These are phyloP conservation scores for Lepidurus packardi DNA, from an alignment of 1,140 invertebrate species.

Conservation along the genomic window DNA sequence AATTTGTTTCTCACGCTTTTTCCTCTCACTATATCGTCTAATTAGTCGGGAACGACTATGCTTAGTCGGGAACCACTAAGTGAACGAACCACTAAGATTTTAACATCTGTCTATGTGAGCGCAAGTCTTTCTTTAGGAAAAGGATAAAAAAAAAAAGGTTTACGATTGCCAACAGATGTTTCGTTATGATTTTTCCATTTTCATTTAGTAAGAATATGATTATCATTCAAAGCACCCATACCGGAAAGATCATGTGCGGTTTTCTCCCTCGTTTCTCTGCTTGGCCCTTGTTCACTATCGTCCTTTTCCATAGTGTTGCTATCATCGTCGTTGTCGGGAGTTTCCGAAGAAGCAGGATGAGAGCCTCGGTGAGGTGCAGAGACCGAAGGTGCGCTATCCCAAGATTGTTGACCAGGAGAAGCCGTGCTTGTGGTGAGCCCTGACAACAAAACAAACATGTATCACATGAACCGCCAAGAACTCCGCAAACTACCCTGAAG, in stretches of 20 bases:
- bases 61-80: no score
- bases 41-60: no score
- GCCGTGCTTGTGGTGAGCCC: slow-evolving; percentile 17
- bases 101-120: no score
- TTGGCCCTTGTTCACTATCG: slow-evolving; percentile 3
- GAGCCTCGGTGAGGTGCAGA: background rate
- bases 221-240: background rate
- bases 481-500: background rate
- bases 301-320: background rate
- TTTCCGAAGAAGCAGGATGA: background rate
- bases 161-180: no score
- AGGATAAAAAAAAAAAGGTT: no score
- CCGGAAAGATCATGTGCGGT: slow-evolving; percentile 11
- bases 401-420: slow-evolving; percentile 17
- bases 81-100: no score
- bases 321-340: background rate
- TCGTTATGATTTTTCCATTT: no score
- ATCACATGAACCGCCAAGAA: background rate
- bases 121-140: no score
- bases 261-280: slow-evolving; percentile 3
- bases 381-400: slow-evolving; percentile 2
- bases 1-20: no score
- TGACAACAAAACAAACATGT: slow-evolving; percentile 16
- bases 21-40: no score
- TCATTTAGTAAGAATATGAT: background rate